phyloP scores from a whole-genome alignment of 35 echinoderm and acorn worm species.

The Ophiothrix spiculata region DNA sequence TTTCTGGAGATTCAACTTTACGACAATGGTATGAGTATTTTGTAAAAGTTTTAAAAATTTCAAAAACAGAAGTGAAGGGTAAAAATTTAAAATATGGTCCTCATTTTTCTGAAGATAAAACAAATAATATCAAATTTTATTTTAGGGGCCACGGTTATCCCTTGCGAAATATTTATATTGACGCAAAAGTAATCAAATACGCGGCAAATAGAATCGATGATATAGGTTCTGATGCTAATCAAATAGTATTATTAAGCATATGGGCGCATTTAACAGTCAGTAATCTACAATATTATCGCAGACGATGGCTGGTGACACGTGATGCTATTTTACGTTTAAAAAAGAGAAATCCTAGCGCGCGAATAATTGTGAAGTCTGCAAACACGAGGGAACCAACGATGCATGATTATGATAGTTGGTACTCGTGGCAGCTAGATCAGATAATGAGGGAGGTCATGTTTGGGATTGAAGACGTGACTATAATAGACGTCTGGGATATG shows the following conservation, averaged over 20 bases:
- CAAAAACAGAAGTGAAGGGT: not conserved
- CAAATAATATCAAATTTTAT: not conserved
- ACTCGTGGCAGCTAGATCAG: slow-evolving; percentile 13
- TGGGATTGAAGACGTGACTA: not conserved
- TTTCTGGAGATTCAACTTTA: slow-evolving; percentile 38
- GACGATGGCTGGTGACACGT: not conserved
- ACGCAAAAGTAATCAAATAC: slow-evolving; percentile 4
- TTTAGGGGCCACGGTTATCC: slow-evolving; percentile 28
- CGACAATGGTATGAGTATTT: slow-evolving; percentile 47
- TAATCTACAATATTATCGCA: slow-evolving; percentile 16
- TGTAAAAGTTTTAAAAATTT: not conserved
- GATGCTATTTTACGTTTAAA: slow-evolving; percentile 13
- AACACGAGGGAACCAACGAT: slow-evolving; percentile 20
- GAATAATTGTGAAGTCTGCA: slow-evolving; percentile 27
- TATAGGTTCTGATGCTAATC: not conserved
- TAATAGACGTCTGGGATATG: slow-evolving; percentile 51
- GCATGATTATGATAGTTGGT: slow-evolving; percentile 1
- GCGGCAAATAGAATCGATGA: slow-evolving; percentile 26
- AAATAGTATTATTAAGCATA: slow-evolving; percentile 1
- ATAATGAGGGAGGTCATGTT: slow-evolving; percentile 30
- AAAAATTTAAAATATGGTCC: not conserved
- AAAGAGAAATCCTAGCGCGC: not conserved
- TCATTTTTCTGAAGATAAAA: not conserved
- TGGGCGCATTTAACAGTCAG: slow-evolving; percentile 41
- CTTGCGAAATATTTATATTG: not conserved